Evolutionary conservation across 2,113 vertebrate species (phyloP).

Genomic region (Hippocampus mohnikei): DNA sequence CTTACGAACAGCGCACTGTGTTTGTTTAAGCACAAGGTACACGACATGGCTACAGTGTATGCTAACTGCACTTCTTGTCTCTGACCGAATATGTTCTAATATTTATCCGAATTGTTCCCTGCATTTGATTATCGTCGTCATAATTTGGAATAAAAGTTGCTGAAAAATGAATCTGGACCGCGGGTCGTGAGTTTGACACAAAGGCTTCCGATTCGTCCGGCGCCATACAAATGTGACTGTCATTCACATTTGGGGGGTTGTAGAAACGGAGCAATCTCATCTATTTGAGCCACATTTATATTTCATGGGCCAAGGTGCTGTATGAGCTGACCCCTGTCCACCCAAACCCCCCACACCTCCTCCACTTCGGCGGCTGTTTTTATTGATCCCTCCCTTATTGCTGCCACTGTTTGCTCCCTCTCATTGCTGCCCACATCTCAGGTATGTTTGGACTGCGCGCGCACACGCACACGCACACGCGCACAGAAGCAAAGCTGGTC

Average conservation of each 20-base stretch:
- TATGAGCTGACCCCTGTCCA: conserved; percentile 41
- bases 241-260: conserved; percentile 18
- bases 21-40: too few species aligned
- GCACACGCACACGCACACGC: background rate
- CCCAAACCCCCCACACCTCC: conserved; percentile 4
- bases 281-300: conserved; percentile 49
- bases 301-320: conserved; percentile 50
- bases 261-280: conserved; percentile 28
- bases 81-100: too few species aligned
- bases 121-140: too few species aligned
- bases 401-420: conserved; percentile 43
- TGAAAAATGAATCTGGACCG: background rate
- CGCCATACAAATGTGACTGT: conserved; percentile 35
- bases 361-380: conserved; percentile 34
- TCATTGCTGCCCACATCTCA: conserved; percentile 25
- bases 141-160: too few species aligned
- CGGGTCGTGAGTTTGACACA: conserved; percentile 13
- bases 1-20: too few species aligned
- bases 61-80: too few species aligned
- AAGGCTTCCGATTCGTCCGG: conserved; percentile 69
- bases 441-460: conserved; percentile 46
- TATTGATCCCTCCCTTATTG: conserved; percentile 57
- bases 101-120: too few species aligned
- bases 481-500: background rate
- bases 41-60: too few species aligned